These are phyloP conservation scores for Ectropis grisescens DNA, from an alignment of 1,140 invertebrate genomes.

Conservation along the genomic window DNA sequence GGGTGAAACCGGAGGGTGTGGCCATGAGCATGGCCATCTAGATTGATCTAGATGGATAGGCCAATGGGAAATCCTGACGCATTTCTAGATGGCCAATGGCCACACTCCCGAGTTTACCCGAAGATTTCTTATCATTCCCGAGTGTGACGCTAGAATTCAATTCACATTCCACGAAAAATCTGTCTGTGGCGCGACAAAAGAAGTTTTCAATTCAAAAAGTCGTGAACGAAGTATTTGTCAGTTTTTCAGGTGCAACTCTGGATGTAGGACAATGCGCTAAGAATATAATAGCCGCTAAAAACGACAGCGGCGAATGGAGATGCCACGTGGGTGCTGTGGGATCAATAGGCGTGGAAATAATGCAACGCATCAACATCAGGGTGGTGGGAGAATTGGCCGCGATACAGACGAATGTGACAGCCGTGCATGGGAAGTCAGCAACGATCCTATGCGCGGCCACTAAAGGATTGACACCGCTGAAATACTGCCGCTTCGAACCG, in stretches of 20 bases:
- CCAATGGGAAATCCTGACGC: no score
- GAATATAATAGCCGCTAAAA: conserved; percentile 25
- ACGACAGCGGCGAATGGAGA: conserved; percentile 38
- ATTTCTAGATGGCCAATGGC: no score
- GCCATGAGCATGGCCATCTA: no score
- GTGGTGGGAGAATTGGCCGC: conserved; percentile 44
- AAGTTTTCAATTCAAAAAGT: no score
- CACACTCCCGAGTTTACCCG: no score
- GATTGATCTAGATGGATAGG: no score
- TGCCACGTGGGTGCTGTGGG: conserved; percentile 38
- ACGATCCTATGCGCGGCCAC: conserved; percentile 39
- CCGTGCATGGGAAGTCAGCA: conserved; percentile 22
- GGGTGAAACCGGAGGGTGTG: no score
- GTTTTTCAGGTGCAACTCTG: conserved; percentile 30
- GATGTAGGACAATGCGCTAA: conserved; percentile 31
- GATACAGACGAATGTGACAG: conserved; percentile 29
- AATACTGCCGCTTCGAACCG: conserved; percentile 52
- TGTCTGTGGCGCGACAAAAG: no score
- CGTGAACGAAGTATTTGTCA: no score
- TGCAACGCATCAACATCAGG: conserved; percentile 33
- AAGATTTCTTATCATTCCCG: no score
- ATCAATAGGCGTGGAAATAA: conserved; percentile 24
- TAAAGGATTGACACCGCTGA: conserved; percentile 27
- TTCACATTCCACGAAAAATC: no score
- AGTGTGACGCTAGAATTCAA: no score